These are phyloP conservation scores for Oryzias javanicus DNA, from an alignment of 2,113 vertebrate genomes.

Conservation along the genomic window DNA sequence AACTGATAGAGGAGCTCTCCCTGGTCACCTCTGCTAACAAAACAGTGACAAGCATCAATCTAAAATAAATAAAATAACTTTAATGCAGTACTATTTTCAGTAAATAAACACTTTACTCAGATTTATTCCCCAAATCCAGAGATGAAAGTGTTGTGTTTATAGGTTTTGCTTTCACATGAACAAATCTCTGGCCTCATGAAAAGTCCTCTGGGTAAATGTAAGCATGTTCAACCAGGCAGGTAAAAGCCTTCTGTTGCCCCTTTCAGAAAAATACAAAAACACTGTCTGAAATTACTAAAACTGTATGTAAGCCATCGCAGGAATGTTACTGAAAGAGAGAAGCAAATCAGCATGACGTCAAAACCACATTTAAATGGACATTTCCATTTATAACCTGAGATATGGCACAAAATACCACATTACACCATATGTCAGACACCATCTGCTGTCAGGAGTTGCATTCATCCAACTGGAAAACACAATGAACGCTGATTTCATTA, in stretches of 20 bases:
- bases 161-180: slow-evolving; percentile 67
- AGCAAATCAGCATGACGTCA: too few species aligned
- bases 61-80: slow-evolving; percentile 18
- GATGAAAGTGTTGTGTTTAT: neutral
- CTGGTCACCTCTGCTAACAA: slow-evolving; percentile 67
- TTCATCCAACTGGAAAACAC: slow-evolving; percentile 28
- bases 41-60: slow-evolving; percentile 18
- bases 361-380: slow-evolving; percentile 18
- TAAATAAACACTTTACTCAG: neutral
- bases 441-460: slow-evolving; percentile 35
- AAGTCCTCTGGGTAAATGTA: slow-evolving; percentile 70
- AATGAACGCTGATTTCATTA: slow-evolving; percentile 1
- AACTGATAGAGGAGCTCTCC: slow-evolving; percentile 70
- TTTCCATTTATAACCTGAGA: slow-evolving; percentile 19
- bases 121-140: slow-evolving; percentile 6
- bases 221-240: slow-evolving; percentile 65
- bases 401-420: slow-evolving; percentile 22
- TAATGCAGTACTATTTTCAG: slow-evolving; percentile 3
- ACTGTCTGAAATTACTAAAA: neutral
- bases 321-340: neutral
- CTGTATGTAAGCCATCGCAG: slow-evolving; percentile 7
- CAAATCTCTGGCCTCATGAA: slow-evolving; percentile 59
- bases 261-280: slow-evolving; percentile 22
- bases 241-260: slow-evolving; percentile 59
- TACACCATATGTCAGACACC: slow-evolving; percentile 40